Evolutionary conservation across 1,140 invertebrate species (phyloP).

Genomic region (Tribolium castaneum): DNA sequence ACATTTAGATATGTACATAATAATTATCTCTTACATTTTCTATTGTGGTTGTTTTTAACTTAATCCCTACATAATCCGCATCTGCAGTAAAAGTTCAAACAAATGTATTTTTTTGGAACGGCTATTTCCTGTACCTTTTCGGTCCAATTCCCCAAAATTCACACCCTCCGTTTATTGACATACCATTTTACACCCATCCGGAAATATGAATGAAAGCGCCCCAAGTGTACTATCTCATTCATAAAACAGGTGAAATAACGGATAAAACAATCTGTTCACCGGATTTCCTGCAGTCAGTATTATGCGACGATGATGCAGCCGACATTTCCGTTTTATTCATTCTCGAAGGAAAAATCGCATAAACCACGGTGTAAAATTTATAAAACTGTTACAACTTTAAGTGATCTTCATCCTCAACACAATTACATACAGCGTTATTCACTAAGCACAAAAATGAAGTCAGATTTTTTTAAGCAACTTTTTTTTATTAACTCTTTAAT

Average conservation of each 20-base stretch:
- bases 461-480: too few relatives aligned
- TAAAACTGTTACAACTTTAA: background rate
- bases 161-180: background rate
- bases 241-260: conserved; percentile 30
- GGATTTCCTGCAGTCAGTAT: conserved; percentile 17
- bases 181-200: background rate
- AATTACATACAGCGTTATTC: too few relatives aligned
- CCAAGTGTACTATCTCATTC: conserved; percentile 8
- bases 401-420: background rate
- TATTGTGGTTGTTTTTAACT: too few relatives aligned
- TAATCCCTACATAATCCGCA: background rate
- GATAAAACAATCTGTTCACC: conserved; percentile 27
- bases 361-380: background rate
- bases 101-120: too few relatives aligned
- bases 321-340: background rate
- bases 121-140: too few relatives aligned
- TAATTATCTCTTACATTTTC: too few relatives aligned
- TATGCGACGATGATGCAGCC: background rate
- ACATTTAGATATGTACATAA: too few relatives aligned
- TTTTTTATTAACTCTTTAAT: too few relatives aligned
- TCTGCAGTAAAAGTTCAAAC: background rate
- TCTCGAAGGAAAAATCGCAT: background rate
- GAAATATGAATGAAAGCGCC: conserved; percentile 17
- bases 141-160: background rate
- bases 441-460: too few relatives aligned